Evolutionary conservation across 1,140 invertebrate species (phyloP).

Genomic region (Monomorium pharaonis): DNA sequence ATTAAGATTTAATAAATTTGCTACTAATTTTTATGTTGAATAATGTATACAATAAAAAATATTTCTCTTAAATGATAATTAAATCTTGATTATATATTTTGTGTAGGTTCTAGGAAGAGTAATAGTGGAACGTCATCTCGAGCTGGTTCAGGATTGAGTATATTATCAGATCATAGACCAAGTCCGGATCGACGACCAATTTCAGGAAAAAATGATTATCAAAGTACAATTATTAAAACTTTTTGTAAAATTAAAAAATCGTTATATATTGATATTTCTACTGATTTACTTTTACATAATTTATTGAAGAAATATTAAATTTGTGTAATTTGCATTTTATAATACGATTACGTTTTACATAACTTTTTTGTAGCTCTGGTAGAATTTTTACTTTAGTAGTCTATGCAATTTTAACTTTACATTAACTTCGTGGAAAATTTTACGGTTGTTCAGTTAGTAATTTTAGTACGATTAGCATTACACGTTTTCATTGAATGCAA

Average conservation of each 20-base stretch:
- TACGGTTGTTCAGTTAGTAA: slow-evolving; percentile 15
- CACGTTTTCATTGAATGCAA: slow-evolving; percentile 58
- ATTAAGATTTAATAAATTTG: neutral
- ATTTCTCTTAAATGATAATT: slow-evolving; percentile 31
- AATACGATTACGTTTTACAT: neutral
- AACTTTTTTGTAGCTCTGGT: neutral
- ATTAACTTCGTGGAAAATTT: neutral
- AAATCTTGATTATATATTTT: slow-evolving; percentile 4
- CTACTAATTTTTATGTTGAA: neutral
- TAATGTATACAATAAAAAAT: slow-evolving; percentile 6
- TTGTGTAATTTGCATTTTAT: neutral
- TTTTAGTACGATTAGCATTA: slow-evolving; percentile 40
- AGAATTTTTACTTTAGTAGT: neutral
- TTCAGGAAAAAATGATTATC: slow-evolving; percentile 68
- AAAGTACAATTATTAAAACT: slow-evolving; percentile 59
- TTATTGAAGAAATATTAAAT: neutral
- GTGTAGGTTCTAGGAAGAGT: slow-evolving; percentile 85
- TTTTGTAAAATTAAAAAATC: neutral
- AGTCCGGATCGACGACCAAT: slow-evolving; percentile 74
- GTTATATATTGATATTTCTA: neutral
- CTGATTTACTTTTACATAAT: neutral
- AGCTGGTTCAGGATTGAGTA: slow-evolving; percentile 86
- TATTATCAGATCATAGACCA: slow-evolving; percentile 82
- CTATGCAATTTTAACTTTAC: slow-evolving; percentile 22
- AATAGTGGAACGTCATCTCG: slow-evolving; percentile 87